Percentiles rank a stretch among this genome's conserved stretches.
phyloP scores from a whole-genome alignment of 92 coral and sea anemone species.

The Paramuricea clavata region DNA sequence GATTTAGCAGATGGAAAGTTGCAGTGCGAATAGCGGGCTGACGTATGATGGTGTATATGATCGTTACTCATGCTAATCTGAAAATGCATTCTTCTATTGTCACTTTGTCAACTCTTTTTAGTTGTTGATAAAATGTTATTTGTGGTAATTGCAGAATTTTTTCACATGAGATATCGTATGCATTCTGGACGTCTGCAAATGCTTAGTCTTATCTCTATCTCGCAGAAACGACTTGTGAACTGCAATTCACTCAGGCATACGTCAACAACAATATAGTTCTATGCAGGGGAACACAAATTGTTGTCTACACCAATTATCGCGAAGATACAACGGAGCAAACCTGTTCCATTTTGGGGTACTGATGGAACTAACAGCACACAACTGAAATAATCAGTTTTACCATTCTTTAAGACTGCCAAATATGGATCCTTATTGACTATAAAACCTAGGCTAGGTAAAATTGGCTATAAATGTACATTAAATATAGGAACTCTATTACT shows the following conservation, averaged over 20 bases:
- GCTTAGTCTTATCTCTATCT: slow-evolving; percentile 11
- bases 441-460: background rate
- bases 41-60: background rate
- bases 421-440: background rate
- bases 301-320: slow-evolving; percentile 49
- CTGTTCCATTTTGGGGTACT: too few relatives aligned
- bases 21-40: background rate
- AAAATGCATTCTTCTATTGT: background rate
- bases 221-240: slow-evolving; percentile 27
- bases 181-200: background rate
- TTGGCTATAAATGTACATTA: background rate
- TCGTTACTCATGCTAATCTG: slow-evolving; percentile 5
- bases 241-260: slow-evolving; percentile 19
- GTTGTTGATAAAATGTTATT: slow-evolving; percentile 22
- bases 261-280: slow-evolving; percentile 40
- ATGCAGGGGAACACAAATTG: slow-evolving; percentile 16
- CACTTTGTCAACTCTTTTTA: slow-evolving; percentile 20
- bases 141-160: background rate
- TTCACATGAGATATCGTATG: slow-evolving; percentile 11
- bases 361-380: background rate
- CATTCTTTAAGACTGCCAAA: background rate
- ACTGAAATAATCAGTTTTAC: too few relatives aligned
- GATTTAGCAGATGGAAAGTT: background rate
- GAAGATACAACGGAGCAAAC: background rate
- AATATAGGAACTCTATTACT: slow-evolving; percentile 6